Evolutionary conservation across 2,888 invertebrate genomes (phyloP), one percentile per base, ranked within the genome.

Genomic region (Rhabditophanes sp.): DNA sequence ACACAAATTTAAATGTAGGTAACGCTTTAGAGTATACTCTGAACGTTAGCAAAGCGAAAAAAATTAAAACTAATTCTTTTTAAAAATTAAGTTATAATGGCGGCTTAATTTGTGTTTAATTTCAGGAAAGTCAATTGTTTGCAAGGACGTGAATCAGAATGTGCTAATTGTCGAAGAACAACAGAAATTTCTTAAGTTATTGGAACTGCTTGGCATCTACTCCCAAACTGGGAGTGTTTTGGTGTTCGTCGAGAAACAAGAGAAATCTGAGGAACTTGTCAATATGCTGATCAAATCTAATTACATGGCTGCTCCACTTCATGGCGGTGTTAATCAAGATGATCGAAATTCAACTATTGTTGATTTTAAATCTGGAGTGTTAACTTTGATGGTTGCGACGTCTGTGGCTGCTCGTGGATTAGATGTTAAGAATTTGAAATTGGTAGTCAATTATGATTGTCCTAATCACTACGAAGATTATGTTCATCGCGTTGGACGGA

Each of bases 401-500:
- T 93, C 90, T 9, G 93, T 99, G 2, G 93, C 93, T 3, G 93
- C 96, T 1, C 72, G 96, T 35, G 96, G 96, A 0, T 72, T 99
- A n/a, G 96, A 99, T 67, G 93, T 99, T 0, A 93, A 93, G 65
- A 85, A 93, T 56, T 74, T 96, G 33, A 87, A 88, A 57, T 71
- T 96, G 19, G 96, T 99, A 2, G 80, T 99, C 9, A 99, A 99
- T 70, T 96, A 88, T 67, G 93, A 99, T 69, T 90, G 88, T 60
- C 93, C 96, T 0, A 96, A 96, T 69, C 96, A 99, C 68, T 96
- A 96, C 64, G 96, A 99, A 69, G 96, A 99, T 68, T 99, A 99
- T 67, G 93, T 99, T 14, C 96, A 99, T 67, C 77, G 93, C 64
- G 90, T 40, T 41, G 73, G 73, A 5, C 66, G 74, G 9, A 75